A percentile compares a stretch with the other conserved stretches of the same genome.
Evolutionary conservation across 2,888 invertebrate genomes (phyloP).

Genomic region (Lamproptera curius): DNA sequence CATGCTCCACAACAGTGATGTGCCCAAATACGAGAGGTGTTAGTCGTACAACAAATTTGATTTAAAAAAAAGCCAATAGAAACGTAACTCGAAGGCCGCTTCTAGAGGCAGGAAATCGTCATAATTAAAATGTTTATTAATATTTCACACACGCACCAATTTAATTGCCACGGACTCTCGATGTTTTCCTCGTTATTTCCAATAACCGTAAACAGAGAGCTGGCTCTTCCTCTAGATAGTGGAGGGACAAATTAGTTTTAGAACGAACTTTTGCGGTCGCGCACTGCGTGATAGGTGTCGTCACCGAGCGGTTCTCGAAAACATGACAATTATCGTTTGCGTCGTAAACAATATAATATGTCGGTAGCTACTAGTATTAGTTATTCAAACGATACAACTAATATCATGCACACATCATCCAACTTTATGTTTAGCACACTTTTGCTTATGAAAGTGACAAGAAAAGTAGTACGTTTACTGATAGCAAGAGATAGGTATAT

Average conservation of each 20-base stretch:
- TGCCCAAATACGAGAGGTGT: too few species aligned
- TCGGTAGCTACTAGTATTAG: background rate
- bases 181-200: conserved; percentile 14
- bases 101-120: conserved; percentile 3
- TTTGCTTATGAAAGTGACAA: background rate
- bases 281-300: conserved; percentile 9
- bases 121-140: conserved; percentile 8
- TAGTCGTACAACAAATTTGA: too few species aligned
- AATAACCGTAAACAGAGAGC: conserved; percentile 6
- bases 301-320: conserved; percentile 2
- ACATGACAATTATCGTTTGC: conserved; percentile 1
- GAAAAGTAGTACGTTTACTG: background rate
- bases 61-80: too few species aligned
- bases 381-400: too few species aligned
- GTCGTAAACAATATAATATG: conserved; percentile 4
- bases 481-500: too few species aligned
- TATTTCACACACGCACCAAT: background rate
- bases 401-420: too few species aligned
- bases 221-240: conserved; percentile 11
- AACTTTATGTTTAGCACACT: too few species aligned
- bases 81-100: too few species aligned
- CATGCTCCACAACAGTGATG: too few species aligned
- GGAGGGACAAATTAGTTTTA: conserved; percentile 1
- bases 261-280: conserved; percentile 4
- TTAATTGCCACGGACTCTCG: conserved; percentile 2